These are phyloP conservation scores for Acrocephalus scirpaceus DNA, from an alignment of 2,797 vertebrate genomes.

Conservation along the genomic window DNA sequence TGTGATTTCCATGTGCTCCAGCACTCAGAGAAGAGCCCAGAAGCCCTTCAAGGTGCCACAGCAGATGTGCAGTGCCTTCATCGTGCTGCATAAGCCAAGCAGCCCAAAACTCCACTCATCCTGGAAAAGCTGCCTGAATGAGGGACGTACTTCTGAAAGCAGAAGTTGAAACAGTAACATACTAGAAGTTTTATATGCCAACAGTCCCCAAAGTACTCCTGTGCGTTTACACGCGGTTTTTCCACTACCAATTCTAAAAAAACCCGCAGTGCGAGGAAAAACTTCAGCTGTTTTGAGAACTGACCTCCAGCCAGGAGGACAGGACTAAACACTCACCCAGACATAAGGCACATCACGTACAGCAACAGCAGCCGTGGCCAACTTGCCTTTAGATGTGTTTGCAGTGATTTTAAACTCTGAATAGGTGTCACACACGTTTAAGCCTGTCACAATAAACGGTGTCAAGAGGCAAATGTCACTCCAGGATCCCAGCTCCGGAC, in stretches of 20 bases:
- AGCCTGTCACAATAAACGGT: neutral
- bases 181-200: neutral
- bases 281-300: neutral
- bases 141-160: fast-evolving
- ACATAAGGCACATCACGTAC: neutral
- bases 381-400: neutral
- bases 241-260: neutral
- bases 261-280: neutral
- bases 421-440: neutral
- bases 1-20: neutral
- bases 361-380: neutral
- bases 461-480: neutral
- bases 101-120: neutral
- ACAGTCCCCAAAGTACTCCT: neutral
- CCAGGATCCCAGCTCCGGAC: neutral
- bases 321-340: neutral
- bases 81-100: fast-evolving
- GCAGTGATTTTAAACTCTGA: neutral
- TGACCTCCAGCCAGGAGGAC: conserved; percentile 3
- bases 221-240: neutral
- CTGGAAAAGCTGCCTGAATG: neutral
- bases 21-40: neutral
- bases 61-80: neutral
- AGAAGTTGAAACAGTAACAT: neutral
- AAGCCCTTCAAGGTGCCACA: neutral